Base-by-base conservation (phyloP, 2,888 invertebrate genomes). In the Pristionchus mayeri region DNA sequence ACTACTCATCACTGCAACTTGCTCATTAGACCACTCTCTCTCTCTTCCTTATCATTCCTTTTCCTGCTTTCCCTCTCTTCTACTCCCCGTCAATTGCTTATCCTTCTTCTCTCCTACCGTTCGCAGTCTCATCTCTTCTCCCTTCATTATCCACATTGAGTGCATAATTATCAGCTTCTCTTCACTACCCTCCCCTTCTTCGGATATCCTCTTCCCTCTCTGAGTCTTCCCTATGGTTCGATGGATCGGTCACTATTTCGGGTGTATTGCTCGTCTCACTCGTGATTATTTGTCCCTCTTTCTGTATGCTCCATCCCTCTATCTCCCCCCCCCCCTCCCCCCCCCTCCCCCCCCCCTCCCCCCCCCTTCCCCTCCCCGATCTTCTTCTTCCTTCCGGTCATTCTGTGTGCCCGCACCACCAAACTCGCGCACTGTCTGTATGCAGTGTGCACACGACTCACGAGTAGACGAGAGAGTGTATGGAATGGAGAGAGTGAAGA, bases 381-480 rank as follows among this genome's bases (percentile, higher is more conserved):
- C 40, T 75, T 30, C 76, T 44, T 44, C 48, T 44, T 50, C 63
- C 63, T 63, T 63, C 63, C 63, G 63, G 63, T 63, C 34, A 63
- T 18, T 34, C 34, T 63, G 63, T 63, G 60, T 60, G 63, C 34
- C 63, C 63, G 63, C 63, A 63, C 63, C 44, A 44, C 44, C 44
- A 44, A 44, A 44, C 44, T 44, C 44, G 6, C 44, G 44, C 44
- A 44, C 44, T 44, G 44, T 44, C 6, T 34, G 63, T 63, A 63
- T 63, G 63, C 34, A 21, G 21, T 34, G 57, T 27, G 57, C 9
- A 21, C 52, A 24, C 11, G 9, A 24, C 60, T 60, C 60, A 4
- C 63, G 63, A 63, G 63, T 71, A 71, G 71, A 11, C 16, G n/a
- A 30, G 67, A 67, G 67, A 67, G 7, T 18, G 21, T 7, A 3